These are phyloP conservation scores for Leptopilina clavipes DNA, from an alignment of 1,140 invertebrate species.

Conservation along the genomic window DNA sequence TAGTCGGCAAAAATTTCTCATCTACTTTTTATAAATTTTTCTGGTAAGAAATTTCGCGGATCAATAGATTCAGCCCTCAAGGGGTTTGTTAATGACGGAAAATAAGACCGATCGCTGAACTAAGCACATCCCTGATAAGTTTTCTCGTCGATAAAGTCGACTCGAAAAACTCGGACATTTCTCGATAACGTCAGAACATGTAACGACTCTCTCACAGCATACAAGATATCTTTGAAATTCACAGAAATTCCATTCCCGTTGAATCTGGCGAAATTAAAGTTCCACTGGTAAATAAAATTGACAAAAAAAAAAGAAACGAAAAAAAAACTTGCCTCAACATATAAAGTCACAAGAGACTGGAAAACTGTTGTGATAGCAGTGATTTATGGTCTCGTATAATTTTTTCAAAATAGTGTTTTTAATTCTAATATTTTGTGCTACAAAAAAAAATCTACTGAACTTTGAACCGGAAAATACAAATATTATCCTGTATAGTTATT, in stretches of 20 bases:
- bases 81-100: slow-evolving; percentile 33
- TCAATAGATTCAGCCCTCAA: slow-evolving; percentile 25
- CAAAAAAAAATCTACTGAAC: too few species aligned
- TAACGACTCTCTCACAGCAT: slow-evolving; percentile 9
- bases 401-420: neutral
- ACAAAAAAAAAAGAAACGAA: neutral
- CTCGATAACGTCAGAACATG: slow-evolving; percentile 28
- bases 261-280: neutral
- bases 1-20: slow-evolving; percentile 36
- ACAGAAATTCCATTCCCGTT: slow-evolving; percentile 16
- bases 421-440: neutral
- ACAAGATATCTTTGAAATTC: slow-evolving; percentile 6
- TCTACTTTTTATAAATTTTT: slow-evolving; percentile 31
- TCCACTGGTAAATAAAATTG: neutral
- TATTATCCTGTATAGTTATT: too few species aligned
- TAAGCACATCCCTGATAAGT: slow-evolving; percentile 30
- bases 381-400: neutral
- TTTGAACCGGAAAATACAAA: too few species aligned
- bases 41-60: slow-evolving; percentile 4
- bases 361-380: slow-evolving; percentile 1
- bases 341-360: slow-evolving; percentile 11
- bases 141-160: slow-evolving; percentile 20
- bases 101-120: slow-evolving; percentile 36
- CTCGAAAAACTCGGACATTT: slow-evolving; percentile 33
- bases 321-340: neutral